A percentile compares a stretch with the other conserved stretches of the same genome.
These are phyloP conservation scores for Heliothis peltigera DNA, from an alignment of 2,888 invertebrate species.

Conservation along the genomic window DNA sequence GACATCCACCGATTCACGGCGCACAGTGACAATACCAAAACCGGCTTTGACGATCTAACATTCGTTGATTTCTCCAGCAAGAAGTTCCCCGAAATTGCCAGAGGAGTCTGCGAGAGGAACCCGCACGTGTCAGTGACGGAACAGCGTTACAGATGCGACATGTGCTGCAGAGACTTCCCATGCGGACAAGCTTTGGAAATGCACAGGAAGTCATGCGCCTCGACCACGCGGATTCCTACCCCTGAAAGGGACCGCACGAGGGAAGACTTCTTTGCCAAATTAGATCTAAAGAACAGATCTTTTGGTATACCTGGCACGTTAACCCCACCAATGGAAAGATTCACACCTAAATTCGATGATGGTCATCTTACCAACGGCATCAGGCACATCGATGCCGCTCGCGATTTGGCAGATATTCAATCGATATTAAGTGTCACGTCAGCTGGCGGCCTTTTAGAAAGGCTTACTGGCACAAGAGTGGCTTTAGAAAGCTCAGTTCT, in stretches of 20 bases:
- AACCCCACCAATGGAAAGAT: conserved; percentile 83
- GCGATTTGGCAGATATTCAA: conserved; percentile 96
- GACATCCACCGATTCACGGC: conserved; percentile 92
- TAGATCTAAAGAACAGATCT: conserved; percentile 93
- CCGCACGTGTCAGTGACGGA: conserved; percentile 90
- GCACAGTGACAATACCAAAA: conserved; percentile 90
- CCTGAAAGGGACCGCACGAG: conserved; percentile 91
- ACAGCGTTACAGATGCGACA: conserved; percentile 92
- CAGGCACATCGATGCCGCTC: conserved; percentile 89
- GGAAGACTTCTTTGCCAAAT: conserved; percentile 94
- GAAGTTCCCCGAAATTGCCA: conserved; percentile 94
- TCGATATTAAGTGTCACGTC: conserved; percentile 95
- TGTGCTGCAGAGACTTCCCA: conserved; percentile 93
- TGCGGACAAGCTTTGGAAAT: conserved; percentile 92
- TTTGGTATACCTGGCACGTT: conserved; percentile 87
- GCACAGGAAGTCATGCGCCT: conserved; percentile 89
- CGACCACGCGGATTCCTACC: conserved; percentile 78
- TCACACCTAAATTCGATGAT: conserved; percentile 83
- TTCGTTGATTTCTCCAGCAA: conserved; percentile 95
- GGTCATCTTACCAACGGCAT: conserved; percentile 80
- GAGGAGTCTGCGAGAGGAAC: conserved; percentile 91
- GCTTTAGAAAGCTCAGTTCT: conserved; percentile 82
- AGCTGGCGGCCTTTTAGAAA: conserved; percentile 91
- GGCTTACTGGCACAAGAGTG: conserved; percentile 87
- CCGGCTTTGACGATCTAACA: conserved; percentile 92